Evolutionary conservation across 2,888 invertebrate species (phyloP), one percentile per base, ranked within the genome.

Genomic region (Hypena proboscidalis): DNA sequence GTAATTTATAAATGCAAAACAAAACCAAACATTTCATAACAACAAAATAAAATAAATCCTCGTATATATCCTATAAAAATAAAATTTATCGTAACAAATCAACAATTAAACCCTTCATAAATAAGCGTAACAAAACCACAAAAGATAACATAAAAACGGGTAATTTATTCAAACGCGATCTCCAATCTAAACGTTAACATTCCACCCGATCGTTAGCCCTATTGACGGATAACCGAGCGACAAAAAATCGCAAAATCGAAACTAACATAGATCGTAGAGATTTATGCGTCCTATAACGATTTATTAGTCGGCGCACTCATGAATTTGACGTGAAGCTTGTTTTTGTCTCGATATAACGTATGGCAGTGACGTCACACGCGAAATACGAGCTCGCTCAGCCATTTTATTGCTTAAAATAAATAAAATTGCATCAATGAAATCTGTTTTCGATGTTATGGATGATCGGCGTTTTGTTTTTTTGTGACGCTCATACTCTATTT

Each of bases 371-470:
- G 72, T 67, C 67, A 67, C 66, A 65, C 46, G 48, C 67, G 47
- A 75, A 67, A 73, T 73, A 75, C 67, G 55, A 58, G 42, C 45
- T 23, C 52, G 53, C 49, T 58, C 56, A 57, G 30, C 43, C 8
- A 48, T 62, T 74, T 72, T 70, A 74, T 72, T 67, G 74, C 58
- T 50, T 52, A 56, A 64, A 68, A 76, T 74, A 74, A 72, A 76
- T 76, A 72, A 72, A 72, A 67, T 46, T 62, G 64, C 62, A 66
- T 68, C 63, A 67, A 67, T 67, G 65, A 58, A 64, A 67, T 66
- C 57, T 49, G 63, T 55, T 55, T 58, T 48, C 32, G 31, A 10
- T 8, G 50, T 64, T 47, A 56, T 58, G 17, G 31, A 59, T 59
- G 31, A 21, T 11, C 33, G 32, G 40, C 4, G 3, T 27, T 27